Evolutionary conservation across 1,140 invertebrate genomes (phyloP).

Genomic region (Lepidotrigona ventralis): DNA sequence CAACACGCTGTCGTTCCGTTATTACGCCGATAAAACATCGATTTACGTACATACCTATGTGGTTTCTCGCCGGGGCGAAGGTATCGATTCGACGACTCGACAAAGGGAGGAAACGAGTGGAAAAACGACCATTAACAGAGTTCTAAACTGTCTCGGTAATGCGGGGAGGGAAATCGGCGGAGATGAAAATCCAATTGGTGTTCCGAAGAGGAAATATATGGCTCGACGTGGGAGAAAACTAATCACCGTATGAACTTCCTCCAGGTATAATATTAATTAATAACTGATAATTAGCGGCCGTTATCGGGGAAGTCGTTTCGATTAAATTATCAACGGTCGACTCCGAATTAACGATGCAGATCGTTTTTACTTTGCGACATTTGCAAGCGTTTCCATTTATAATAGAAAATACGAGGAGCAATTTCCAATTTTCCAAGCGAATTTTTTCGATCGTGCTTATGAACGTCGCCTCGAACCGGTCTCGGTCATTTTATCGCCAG

Average conservation of each 20-base stretch:
- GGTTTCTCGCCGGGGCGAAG: background rate
- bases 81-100: background rate
- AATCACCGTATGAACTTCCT: too few relatives aligned
- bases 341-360: too few relatives aligned
- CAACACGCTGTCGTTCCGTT: slow-evolving; percentile 21
- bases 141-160: background rate
- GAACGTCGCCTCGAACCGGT: background rate
- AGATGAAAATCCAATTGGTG: background rate
- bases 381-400: background rate
- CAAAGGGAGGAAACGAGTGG: background rate
- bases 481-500: background rate
- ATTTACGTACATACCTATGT: background rate
- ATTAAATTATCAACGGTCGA: background rate
- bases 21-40: slow-evolving; percentile 19
- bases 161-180: too few relatives aligned
- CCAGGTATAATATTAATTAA: slow-evolving; percentile 9
- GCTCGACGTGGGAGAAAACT: background rate
- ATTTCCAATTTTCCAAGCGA: background rate
- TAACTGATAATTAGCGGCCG: slow-evolving; percentile 17
- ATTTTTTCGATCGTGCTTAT: background rate
- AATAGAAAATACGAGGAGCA: background rate
- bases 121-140: background rate
- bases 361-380: background rate
- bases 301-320: background rate
- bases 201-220: background rate